Evolutionary conservation across 2,113 vertebrate genomes (phyloP).

Genomic region (Planiliza haematocheilus): DNA sequence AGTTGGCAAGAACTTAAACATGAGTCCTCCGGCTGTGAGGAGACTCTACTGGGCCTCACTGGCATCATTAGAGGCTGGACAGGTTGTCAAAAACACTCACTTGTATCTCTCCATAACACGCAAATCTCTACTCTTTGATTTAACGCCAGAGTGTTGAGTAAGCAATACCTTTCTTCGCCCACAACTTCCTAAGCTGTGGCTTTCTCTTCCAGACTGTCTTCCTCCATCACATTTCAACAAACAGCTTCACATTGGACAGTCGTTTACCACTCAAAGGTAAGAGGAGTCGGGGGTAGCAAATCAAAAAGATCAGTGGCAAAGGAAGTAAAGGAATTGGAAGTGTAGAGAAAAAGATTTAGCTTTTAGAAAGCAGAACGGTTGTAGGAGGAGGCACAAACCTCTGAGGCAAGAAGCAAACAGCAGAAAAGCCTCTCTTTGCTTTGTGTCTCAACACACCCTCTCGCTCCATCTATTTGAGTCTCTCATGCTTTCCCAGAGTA

Average conservation of each 20-base stretch:
- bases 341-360: conserved; percentile 37
- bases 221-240: conserved; percentile 55
- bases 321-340: conserved; percentile 23
- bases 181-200: conserved; percentile 46
- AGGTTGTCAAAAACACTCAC: conserved; percentile 76
- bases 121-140: conserved; percentile 66
- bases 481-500: conserved; percentile 7
- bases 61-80: conserved; percentile 72
- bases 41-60: conserved; percentile 58
- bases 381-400: conserved; percentile 42
- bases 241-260: conserved; percentile 45
- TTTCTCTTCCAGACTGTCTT: conserved; percentile 39
- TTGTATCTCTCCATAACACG: conserved; percentile 63
- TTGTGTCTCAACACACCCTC: conserved; percentile 37
- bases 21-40: conserved; percentile 68
- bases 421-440: conserved; percentile 46
- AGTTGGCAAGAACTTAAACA: conserved; percentile 72
- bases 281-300: conserved; percentile 41
- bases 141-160: conserved; percentile 69
- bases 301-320: conserved; percentile 46
- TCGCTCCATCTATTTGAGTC: conserved; percentile 25
- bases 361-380: conserved; percentile 29
- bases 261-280: conserved; percentile 43
- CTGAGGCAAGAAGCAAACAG: conserved; percentile 47
- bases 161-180: conserved; percentile 64